These are phyloP conservation scores for Salarias fasciatus DNA, from an alignment of 2,797 vertebrate species.

Conservation along the genomic window DNA sequence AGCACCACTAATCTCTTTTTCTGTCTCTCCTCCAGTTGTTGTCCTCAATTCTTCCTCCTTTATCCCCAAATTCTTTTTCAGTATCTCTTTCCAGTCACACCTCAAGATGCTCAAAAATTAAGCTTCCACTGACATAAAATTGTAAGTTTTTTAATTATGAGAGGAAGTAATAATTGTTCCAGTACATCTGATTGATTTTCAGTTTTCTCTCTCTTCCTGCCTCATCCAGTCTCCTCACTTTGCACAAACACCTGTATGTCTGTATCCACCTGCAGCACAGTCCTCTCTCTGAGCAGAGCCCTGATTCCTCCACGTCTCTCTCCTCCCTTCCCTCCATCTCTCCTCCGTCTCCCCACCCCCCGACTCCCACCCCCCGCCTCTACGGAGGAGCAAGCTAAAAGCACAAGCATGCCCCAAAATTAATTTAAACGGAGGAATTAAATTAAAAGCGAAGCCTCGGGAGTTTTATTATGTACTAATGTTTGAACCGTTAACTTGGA, in stretches of 20 bases:
- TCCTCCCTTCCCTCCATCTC: slow-evolving; percentile 21
- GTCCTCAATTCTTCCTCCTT: slow-evolving; percentile 1
- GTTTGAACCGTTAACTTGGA: slow-evolving; percentile 83
- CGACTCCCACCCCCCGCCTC: slow-evolving; percentile 44
- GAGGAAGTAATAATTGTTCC: too few relatives aligned
- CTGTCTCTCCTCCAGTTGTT: slow-evolving; percentile 15
- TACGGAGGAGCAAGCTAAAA: slow-evolving; percentile 62
- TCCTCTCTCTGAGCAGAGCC: slow-evolving; percentile 25
- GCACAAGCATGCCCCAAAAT: slow-evolving; percentile 79
- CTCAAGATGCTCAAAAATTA: too few relatives aligned
- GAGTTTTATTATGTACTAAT: slow-evolving; percentile 86
- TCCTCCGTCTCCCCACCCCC: background rate
- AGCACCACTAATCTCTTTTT: slow-evolving; percentile 56
- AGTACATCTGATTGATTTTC: too few relatives aligned
- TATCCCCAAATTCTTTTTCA: slow-evolving; percentile 2
- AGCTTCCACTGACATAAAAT: too few relatives aligned
- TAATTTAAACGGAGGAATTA: slow-evolving; percentile 84
- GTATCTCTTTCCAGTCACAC: background rate
- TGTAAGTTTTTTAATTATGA: too few relatives aligned
- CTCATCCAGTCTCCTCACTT: too few relatives aligned
- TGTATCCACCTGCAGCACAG: slow-evolving; percentile 38
- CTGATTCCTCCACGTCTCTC: slow-evolving; percentile 9
- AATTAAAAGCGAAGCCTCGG: slow-evolving; percentile 84
- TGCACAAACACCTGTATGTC: slow-evolving; percentile 42
- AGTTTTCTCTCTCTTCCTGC: too few relatives aligned